Conservation (phyloP, 2,113 vertebrate species). For the Datnioides undecimradiatus region DNA sequence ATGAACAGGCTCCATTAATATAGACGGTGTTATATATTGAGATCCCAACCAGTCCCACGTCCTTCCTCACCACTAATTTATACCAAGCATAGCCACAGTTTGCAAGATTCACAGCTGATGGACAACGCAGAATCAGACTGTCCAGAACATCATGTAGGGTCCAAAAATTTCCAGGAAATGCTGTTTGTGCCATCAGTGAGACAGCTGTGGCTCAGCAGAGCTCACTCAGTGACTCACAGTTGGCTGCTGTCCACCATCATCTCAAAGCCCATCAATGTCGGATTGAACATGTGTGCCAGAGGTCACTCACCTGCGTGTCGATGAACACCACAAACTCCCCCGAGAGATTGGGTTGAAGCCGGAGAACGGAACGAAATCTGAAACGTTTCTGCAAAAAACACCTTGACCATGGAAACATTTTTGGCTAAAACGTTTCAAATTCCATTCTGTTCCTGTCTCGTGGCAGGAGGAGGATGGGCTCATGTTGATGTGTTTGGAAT, state of each 20-base stretch:
- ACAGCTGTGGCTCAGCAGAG: constrained; percentile 29
- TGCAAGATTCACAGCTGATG: neutral
- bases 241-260: constrained; percentile 24
- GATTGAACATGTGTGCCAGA: constrained; percentile 34
- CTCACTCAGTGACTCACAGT: constrained; percentile 24
- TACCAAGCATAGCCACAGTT: neutral
- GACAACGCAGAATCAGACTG: neutral
- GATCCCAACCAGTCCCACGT: neutral
- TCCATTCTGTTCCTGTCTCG: constrained; percentile 84
- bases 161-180: constrained; percentile 48
- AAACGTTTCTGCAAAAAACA: constrained; percentile 92
- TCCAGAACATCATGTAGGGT: constrained; percentile 7
- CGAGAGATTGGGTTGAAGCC: constrained; percentile 66
- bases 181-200: constrained; percentile 40
- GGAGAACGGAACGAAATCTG: constrained; percentile 88
- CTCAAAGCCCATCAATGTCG: constrained; percentile 22
- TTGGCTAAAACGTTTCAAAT: constrained; percentile 92
- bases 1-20: neutral
- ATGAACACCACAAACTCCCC: constrained; percentile 31
- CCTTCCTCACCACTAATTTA: neutral
- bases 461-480: constrained; percentile 24
- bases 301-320: constrained; percentile 76
- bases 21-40: neutral
- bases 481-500: constrained; percentile 24
- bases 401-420: constrained; percentile 88